Evolutionary conservation across 2,888 invertebrate genomes (phyloP), one percentile per base, ranked within the genome.

Genomic region (Andrena haemorrhoa): DNA sequence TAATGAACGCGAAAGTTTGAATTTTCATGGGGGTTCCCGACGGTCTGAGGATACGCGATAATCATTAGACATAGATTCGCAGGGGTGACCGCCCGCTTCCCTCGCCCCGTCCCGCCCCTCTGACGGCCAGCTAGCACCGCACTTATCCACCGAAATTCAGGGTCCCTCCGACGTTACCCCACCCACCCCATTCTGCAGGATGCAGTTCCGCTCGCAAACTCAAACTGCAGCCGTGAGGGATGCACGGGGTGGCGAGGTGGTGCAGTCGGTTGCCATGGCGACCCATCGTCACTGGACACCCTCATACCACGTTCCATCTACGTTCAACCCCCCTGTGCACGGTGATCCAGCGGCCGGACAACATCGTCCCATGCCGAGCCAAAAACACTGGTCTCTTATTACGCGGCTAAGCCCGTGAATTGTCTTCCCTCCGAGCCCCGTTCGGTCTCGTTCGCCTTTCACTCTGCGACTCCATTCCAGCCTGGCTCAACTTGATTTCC

Each of bases 231-330:
- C 91, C 90, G 89, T 91, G 90, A 90, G 91, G 91, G 89, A 92
- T 90, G 91, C 90, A 90, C 88, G 88, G 86, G 90, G 90, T 85
- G 89, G 90, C 88, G 91, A 90, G 91, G 91, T 91, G 83, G 92
- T 92, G 91, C 89, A 89, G 89, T 88, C 88, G 92, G 94, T 94
- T 93, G 88, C 93, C 93, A 94, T 94, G 92, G 92, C 89, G 89
- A 94, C 93, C 91, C 91, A 90, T 90, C 92, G 92, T 92, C 92
- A 92, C 93, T 92, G 93, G 93, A 93, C 93, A 93, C 90, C 89
- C 91, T 89, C 88, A 83, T 78, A 86, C 90, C 86, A 86, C 79
- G 79, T 77, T 88, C 82, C 86, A 83, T 81, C 86, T 84, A 87
- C 85, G 83, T 87, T 86, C 86, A 82, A 84, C 86, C 88, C 86